Conservation (phyloP, 2,888 invertebrate species). For the Apodemia hepburni region DNA sequence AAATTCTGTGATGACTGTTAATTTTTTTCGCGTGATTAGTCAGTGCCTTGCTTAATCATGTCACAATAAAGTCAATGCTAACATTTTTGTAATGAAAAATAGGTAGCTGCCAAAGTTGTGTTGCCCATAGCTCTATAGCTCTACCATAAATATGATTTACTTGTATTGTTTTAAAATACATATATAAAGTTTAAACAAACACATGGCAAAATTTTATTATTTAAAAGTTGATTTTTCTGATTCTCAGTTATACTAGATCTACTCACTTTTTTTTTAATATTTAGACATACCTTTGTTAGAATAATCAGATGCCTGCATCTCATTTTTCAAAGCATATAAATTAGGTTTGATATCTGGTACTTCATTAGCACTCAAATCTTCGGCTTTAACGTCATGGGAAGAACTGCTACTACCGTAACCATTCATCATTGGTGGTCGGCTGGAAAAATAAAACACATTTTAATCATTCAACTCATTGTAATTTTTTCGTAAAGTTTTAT, state of each 20-base stretch:
- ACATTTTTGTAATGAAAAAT: background rate
- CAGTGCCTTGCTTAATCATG: background rate
- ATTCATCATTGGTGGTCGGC: conserved; percentile 68
- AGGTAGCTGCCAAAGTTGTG: background rate
- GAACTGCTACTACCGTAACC: conserved; percentile 69
- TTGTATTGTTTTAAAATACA: too few relatives aligned
- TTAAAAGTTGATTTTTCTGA: too few relatives aligned
- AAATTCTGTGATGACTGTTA: background rate
- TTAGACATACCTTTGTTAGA: conserved; percentile 62
- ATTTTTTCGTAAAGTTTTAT: too few relatives aligned
- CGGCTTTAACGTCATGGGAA: conserved; percentile 69
- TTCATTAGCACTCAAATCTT: conserved; percentile 67
- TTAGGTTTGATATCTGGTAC: conserved; percentile 70
- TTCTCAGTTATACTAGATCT: too few relatives aligned
- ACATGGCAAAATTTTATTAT: background rate
- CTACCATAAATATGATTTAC: too few relatives aligned
- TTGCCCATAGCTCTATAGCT: too few relatives aligned
- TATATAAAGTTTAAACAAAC: background rate
- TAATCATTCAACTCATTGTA: background rate
- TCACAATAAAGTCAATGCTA: background rate
- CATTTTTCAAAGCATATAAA: conserved; percentile 70
- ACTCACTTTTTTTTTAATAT: background rate
- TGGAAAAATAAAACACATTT: conserved; percentile 34
- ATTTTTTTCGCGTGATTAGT: too few relatives aligned
- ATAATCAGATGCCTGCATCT: conserved; percentile 73